These are phyloP conservation scores for Panzeria rudis DNA, from an alignment of 2,888 invertebrate genomes.

Conservation along the genomic window DNA sequence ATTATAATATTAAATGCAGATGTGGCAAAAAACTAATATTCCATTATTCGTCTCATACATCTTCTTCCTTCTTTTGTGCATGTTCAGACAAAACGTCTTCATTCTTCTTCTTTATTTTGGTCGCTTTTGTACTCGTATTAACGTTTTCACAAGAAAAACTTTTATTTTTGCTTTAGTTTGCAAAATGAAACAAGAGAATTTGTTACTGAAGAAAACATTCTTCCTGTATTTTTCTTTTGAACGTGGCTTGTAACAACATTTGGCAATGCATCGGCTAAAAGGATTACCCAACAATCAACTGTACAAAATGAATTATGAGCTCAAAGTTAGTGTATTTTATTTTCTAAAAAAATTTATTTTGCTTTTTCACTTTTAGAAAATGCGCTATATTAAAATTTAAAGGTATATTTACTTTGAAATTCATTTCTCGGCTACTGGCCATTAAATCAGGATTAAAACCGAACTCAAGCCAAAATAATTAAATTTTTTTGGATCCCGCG, in stretches of 20 bases:
- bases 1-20: conserved; percentile 76
- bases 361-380: not conserved
- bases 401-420: not conserved
- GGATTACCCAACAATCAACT: conserved; percentile 69
- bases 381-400: not conserved
- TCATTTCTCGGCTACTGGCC: not conserved
- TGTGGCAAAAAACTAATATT: conserved; percentile 70
- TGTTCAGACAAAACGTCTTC: conserved; percentile 50
- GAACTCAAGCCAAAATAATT: not conserved
- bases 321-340: conserved; percentile 51
- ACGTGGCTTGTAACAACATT: conserved; percentile 51
- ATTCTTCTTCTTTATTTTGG: conserved; percentile 7
- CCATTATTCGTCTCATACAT: conserved; percentile 42
- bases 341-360: conserved; percentile 2
- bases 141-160: conserved; percentile 51
- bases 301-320: conserved; percentile 72
- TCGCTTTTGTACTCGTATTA: conserved; percentile 40
- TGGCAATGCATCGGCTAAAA: conserved; percentile 62
- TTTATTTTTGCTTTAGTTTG: conserved; percentile 63
- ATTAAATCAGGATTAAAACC: not conserved
- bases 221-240: conserved; percentile 12
- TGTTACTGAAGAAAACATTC: conserved; percentile 25
- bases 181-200: conserved; percentile 53
- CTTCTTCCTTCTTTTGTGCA: conserved; percentile 21
- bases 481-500: too few relatives aligned